Percentiles rank a stretch among this genome's conserved stretches.
phyloP scores from a whole-genome alignment of 1,140 invertebrate genomes.

The Meloidogyne floridensis region DNA sequence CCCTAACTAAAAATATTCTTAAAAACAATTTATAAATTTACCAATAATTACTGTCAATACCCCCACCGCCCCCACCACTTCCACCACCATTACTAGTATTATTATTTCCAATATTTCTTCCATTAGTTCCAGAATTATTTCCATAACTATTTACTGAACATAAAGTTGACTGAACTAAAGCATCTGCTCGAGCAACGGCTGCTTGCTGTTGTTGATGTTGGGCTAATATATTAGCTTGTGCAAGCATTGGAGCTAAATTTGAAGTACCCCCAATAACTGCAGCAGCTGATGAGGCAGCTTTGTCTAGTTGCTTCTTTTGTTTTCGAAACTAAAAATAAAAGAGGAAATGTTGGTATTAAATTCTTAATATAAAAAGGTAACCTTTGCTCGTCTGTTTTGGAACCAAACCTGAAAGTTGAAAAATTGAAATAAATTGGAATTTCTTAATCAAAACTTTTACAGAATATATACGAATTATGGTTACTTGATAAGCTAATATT shows the following conservation, averaged over 20 bases:
- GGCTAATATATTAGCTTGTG: slow-evolving; percentile 10
- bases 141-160: background rate
- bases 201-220: slow-evolving; percentile 38
- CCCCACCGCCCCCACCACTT: too few relatives aligned
- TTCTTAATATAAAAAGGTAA: background rate
- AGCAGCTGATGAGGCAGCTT: slow-evolving; percentile 28
- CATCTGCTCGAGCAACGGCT: slow-evolving; percentile 18
- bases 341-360: background rate
- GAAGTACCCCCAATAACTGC: slow-evolving; percentile 12
- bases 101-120: background rate
- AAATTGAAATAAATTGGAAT: background rate
- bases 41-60: slow-evolving; percentile 33
- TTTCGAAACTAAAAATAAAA: slow-evolving; percentile 35
- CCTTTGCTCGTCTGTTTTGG: slow-evolving; percentile 53
- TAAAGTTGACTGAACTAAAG: slow-evolving; percentile 26
- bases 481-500: too few relatives aligned
- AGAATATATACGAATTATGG: too few relatives aligned
- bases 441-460: too few relatives aligned
- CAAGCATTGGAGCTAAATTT: slow-evolving; percentile 27
- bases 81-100: background rate
- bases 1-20: too few relatives aligned
- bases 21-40: background rate
- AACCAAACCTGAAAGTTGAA: slow-evolving; percentile 55
- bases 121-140: background rate
- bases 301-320: slow-evolving; percentile 54